A percentile compares a stretch with the other conserved stretches of the same genome.
Evolutionary conservation across 64 coral and sea anemone species (phyloP).

Genomic region (Actinia tenebrosa): DNA sequence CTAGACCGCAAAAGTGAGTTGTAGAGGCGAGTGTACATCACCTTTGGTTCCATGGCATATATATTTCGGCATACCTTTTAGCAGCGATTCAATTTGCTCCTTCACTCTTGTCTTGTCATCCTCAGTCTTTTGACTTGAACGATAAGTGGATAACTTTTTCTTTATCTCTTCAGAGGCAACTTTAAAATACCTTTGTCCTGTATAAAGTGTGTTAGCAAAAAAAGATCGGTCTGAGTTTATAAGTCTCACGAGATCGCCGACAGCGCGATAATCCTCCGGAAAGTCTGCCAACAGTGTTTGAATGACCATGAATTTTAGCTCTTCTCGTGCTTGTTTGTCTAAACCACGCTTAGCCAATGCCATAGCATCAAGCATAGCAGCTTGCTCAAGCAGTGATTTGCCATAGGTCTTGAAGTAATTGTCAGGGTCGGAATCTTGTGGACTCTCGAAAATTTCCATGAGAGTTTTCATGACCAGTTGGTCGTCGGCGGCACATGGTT

Average conservation of each 20-base stretch:
- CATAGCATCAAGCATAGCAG: constrained; percentile 27
- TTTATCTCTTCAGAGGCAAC: background rate
- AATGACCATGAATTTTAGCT: constrained; percentile 4
- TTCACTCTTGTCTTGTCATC: background rate
- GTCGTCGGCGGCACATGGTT: background rate
- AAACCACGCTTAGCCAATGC: constrained; percentile 20
- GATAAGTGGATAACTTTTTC: background rate
- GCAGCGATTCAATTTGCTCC: background rate
- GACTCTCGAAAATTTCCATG: background rate
- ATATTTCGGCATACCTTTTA: background rate
- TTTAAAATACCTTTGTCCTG: background rate
- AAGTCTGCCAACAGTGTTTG: constrained; percentile 4
- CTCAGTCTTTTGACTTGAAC: background rate
- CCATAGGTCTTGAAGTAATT: constrained; percentile 23
- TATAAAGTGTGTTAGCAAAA: background rate
- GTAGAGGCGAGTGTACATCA: no score
- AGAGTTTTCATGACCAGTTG: background rate
- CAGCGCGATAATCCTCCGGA: constrained; percentile 5
- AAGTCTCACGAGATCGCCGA: constrained; percentile 1
- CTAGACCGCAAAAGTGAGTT: no score
- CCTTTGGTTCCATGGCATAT: no score
- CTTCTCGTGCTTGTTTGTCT: background rate
- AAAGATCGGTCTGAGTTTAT: constrained; percentile 10
- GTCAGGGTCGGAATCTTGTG: background rate
- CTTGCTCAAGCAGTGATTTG: constrained; percentile 22